Conservation (phyloP, 2,113 vertebrate species). For the Larimichthys polyactis region DNA sequence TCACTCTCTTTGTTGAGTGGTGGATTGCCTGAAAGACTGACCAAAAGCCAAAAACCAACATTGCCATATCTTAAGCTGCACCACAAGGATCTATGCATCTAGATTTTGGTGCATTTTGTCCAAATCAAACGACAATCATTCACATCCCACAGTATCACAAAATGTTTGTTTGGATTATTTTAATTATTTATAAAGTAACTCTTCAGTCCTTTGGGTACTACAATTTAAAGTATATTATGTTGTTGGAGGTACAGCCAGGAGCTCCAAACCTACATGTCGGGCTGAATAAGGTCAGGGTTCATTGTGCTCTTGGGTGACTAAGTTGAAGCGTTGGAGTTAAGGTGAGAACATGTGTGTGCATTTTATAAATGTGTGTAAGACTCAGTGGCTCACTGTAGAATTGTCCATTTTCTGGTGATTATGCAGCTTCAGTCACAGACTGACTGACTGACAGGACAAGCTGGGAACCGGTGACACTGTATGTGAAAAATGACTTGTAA, state of each 20-base stretch:
- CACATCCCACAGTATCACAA: neutral
- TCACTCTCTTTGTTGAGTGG: neutral
- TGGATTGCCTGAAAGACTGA: neutral
- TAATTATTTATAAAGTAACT: neutral
- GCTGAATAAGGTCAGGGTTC: neutral
- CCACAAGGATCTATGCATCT: neutral
- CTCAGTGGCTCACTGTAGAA: slow-evolving; percentile 15
- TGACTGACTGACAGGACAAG: slow-evolving; percentile 37
- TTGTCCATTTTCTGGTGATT: slow-evolving; percentile 57
- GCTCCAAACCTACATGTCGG: neutral
- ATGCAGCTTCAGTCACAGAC: slow-evolving; percentile 50
- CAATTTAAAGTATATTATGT: neutral
- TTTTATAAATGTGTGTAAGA: slow-evolving; percentile 23
- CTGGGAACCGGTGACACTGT: slow-evolving; percentile 41
- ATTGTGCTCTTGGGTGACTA: neutral
- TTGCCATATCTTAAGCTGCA: neutral
- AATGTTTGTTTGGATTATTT: neutral
- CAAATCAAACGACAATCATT: neutral
- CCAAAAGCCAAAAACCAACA: neutral
- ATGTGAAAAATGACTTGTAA: slow-evolving; percentile 64
- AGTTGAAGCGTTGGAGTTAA: neutral
- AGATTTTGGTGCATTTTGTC: neutral
- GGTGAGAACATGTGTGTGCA: slow-evolving; percentile 6
- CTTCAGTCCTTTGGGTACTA: neutral
- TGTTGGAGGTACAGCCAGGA: neutral